Evolutionary conservation across 2,113 vertebrate species (phyloP), one percentile per base, ranked within the genome.

Genomic region (Myxocyprinus asiaticus): DNA sequence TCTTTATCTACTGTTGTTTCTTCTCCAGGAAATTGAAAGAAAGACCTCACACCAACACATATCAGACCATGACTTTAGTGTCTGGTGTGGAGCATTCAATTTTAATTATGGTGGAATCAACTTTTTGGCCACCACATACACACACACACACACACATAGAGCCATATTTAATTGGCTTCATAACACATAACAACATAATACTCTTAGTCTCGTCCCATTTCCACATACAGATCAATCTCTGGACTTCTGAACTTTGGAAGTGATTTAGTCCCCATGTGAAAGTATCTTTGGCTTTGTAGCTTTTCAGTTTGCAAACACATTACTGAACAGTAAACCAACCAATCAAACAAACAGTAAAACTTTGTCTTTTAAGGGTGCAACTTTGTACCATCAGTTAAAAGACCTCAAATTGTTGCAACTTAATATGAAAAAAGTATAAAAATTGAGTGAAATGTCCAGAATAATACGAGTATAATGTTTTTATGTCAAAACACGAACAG

Each of bases 1-100:
- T 9, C 55, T 65, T 55, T 68, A 61, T 79, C 76, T 81, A 43
- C 42, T 68, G 33, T 8, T 53, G 51, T 62, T 33, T 67, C 61
- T 61, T 47, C 50, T 48, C 4, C 61, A 72, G 78, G 62, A 81
- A 83, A 67, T 64, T 77, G 7, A 8, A 77, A 73, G 75, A 73
- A 11, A 50, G 56, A 62, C 11, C 55, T 72, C 53, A 45, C 55
- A 8, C 14, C 15, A n/a, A 63, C 22, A 48, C 70, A 63, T 44
- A 14, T 45, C n/a, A 45, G 10, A 72, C 51, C 5, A 7, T 33
- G 22, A 33, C 22, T 1, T 33, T 48, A 53, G 67, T 51, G 15
- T 10, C 2, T 17, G 2, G 44, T 48, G 66, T 33, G 22, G 22
- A 33, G 22, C 22, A 48, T 48, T 48, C 6, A 48, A 48, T 48